Evolutionary conservation across 2,797 vertebrate genomes (phyloP), one percentile per base, ranked within the genome.

Genomic region (Loris lydekkerianus): DNA sequence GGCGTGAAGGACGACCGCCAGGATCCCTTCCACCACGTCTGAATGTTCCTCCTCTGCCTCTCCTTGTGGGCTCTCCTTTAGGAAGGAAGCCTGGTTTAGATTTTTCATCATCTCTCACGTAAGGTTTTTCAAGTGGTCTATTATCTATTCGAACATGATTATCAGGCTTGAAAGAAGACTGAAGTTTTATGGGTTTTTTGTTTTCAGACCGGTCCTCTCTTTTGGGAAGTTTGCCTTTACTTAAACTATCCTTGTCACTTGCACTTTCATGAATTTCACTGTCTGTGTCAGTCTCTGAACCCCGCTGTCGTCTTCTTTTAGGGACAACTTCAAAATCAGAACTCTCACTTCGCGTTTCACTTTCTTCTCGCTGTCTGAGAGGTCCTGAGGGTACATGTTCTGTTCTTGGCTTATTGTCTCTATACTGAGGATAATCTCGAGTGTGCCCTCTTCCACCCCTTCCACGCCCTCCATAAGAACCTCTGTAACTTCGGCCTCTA

Each of bases 271-370:
- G 99, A 46, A 99, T 98, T 98, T 99, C 99, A 1, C 99, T 99
- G 98, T 99, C 99, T 29, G 99, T 99, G 97, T 99, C 99, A 0
- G 99, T 99, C 98, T 99, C 99, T 0, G 99, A 99, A 53, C 99
- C 99, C 0, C 99, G 99, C 58, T 99, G 99, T 3, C 99, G 98
- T 18, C 99, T 98, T 13, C 99, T 99, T 96, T 99, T 99, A 4
- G 99, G 99, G 96, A 99, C 98, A 4, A 99, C 99, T 97, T 99
- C 99, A 96, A 99, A 99, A 98, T 99, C 99, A 0, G 99, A 99
- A 97, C 99, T 99, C 98, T 99, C 99, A 4, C 99, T 99, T n/a
- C 99, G 99, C 0, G 99, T 99, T 98, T 99, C 99, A 2, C 99
- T 99, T 97, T 99, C 99, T 96, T 99, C 99, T 65, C 99, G 98